Conservation (phyloP, 2,888 invertebrate genomes). For the Oscheius myriophilus region DNA sequence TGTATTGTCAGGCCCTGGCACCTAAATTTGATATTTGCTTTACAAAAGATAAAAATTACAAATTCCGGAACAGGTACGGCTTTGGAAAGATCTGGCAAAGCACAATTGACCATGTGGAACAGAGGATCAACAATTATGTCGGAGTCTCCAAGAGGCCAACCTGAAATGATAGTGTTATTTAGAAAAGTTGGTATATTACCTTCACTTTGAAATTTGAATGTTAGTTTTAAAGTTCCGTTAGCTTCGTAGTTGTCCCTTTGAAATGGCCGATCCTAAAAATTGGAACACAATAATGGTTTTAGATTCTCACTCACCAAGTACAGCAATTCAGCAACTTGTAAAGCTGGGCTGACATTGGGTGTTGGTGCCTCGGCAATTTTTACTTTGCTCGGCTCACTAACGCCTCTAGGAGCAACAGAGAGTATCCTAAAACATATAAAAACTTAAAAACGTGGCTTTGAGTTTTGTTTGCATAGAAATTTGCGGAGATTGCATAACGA, state of each 20-base stretch:
- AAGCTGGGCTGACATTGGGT: constrained; percentile 13
- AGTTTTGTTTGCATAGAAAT: too few relatives aligned
- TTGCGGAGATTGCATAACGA: too few relatives aligned
- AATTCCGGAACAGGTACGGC: constrained; percentile 62
- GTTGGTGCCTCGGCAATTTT: background rate
- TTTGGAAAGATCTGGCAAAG: constrained; percentile 55
- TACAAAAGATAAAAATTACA: constrained; percentile 43
- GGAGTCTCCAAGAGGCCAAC: constrained; percentile 60
- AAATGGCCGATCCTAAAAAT: constrained; percentile 36
- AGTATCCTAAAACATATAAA: constrained; percentile 5
- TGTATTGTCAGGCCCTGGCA: constrained; percentile 34
- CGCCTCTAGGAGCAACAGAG: constrained; percentile 8
- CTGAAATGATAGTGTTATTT: constrained; percentile 29
- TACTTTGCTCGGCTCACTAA: background rate
- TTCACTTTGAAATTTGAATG: constrained; percentile 44
- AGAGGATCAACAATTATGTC: constrained; percentile 62
- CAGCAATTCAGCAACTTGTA: background rate
- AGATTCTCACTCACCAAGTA: constrained; percentile 26
- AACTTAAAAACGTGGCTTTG: too few relatives aligned
- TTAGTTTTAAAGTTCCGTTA: constrained; percentile 57
- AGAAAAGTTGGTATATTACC: constrained; percentile 18
- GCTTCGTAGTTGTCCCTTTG: constrained; percentile 48
- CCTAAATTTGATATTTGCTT: constrained; percentile 26
- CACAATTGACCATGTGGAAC: constrained; percentile 63
- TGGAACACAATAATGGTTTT: background rate